These are phyloP conservation scores for Phoxinus dragarum DNA, from an alignment of 2,797 vertebrate species.

Conservation along the genomic window DNA sequence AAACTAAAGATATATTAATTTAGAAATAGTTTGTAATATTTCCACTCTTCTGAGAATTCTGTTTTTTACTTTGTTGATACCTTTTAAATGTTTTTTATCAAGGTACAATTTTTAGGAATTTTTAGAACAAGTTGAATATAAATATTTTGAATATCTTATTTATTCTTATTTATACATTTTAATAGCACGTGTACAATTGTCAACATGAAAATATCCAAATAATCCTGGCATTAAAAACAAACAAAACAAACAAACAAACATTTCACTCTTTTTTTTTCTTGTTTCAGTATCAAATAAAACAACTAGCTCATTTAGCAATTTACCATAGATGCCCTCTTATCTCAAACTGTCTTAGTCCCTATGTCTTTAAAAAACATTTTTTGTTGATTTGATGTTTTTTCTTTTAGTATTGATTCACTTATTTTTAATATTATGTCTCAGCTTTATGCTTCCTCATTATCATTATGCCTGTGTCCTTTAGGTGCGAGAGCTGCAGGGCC, in stretches of 20 bases:
- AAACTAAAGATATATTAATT: background rate
- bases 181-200: background rate
- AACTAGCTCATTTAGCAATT: background rate
- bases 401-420: background rate
- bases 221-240: background rate
- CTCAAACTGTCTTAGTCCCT: background rate
- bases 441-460: background rate
- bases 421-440: background rate
- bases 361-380: background rate
- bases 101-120: background rate
- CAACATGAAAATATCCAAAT: background rate
- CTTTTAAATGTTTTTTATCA: background rate
- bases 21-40: background rate
- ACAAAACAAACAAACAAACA: background rate
- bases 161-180: background rate
- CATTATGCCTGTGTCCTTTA: slow-evolving; percentile 51
- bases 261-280: background rate
- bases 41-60: background rate
- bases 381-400: background rate
- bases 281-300: background rate
- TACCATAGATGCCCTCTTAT: background rate
- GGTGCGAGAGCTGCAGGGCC: slow-evolving; percentile 93
- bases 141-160: background rate
- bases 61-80: background rate
- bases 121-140: background rate